Evolutionary conservation across 2,888 invertebrate species (phyloP).

Genomic region (Adelphocoris suturalis): DNA sequence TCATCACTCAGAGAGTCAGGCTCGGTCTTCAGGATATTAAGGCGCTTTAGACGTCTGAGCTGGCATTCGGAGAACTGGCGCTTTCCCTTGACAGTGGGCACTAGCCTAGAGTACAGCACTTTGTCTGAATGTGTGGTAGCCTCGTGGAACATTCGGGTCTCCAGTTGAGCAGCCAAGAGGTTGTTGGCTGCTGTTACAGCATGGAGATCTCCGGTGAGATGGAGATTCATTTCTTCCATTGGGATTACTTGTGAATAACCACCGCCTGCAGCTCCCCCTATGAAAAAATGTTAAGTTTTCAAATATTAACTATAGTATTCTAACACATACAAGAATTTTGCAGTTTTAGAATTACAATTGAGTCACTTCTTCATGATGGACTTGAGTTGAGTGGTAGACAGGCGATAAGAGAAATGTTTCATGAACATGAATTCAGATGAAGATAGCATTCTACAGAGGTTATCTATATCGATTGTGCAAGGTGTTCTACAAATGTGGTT

Average conservation of each 20-base stretch:
- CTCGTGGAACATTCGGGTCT: conserved; percentile 98
- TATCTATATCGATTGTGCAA: no score
- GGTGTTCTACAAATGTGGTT: no score
- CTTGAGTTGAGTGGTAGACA: no score
- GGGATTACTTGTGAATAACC: conserved; percentile 98
- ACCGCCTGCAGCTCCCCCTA: conserved; percentile 97
- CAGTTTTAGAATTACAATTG: no score
- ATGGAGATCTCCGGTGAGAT: conserved; percentile 98
- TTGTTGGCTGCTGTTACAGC: conserved; percentile 99
- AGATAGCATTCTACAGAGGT: no score
- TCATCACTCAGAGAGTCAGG: conserved; percentile 89
- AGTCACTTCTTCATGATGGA: no score
- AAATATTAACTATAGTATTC: no score
- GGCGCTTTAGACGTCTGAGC: conserved; percentile 84
- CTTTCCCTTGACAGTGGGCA: conserved; percentile 81
- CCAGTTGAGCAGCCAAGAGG: conserved; percentile 97
- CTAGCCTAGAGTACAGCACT: conserved; percentile 91
- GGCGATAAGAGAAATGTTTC: no score
- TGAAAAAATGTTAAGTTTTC: neutral
- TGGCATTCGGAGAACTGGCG: conserved; percentile 94
- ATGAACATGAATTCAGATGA: no score
- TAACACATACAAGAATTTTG: no score
- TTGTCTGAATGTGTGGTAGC: conserved; percentile 90
- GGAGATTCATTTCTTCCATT: conserved; percentile 99
- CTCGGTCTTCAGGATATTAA: conserved; percentile 92